phyloP scores from a whole-genome alignment of 1,140 invertebrate species.

The Euwallacea fornicatus region DNA sequence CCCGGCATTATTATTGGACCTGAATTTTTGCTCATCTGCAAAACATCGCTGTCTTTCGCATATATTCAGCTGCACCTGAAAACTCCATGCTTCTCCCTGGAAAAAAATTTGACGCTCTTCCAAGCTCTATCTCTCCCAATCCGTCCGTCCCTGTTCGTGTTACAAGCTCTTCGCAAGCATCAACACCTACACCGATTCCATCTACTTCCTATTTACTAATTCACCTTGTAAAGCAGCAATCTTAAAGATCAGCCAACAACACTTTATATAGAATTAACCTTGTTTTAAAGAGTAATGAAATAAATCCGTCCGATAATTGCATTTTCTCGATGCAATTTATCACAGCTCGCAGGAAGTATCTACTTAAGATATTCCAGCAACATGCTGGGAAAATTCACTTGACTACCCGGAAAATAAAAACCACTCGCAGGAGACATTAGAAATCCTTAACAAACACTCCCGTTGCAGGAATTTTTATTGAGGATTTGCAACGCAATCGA shows the following conservation, averaged over 20 bases:
- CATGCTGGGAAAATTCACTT: conserved; percentile 18
- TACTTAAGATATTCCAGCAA: conserved; percentile 19
- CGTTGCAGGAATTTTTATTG: conserved; percentile 8
- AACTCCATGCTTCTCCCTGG: too few species aligned
- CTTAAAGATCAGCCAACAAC: background rate
- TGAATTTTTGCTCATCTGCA: too few species aligned
- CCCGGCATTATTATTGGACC: too few species aligned
- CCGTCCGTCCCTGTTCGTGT: too few species aligned
- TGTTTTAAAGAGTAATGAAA: conserved; percentile 15
- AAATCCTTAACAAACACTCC: background rate
- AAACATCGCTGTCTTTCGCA: too few species aligned
- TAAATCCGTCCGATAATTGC: conserved; percentile 23
- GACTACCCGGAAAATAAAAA: conserved; percentile 18
- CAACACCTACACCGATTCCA: too few species aligned
- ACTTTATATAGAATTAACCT: conserved; percentile 21
- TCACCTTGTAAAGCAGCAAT: too few species aligned
- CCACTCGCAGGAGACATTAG: background rate
- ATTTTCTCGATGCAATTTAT: conserved; percentile 18
- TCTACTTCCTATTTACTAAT: too few species aligned
- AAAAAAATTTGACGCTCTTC: too few species aligned
- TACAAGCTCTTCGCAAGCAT: too few species aligned
- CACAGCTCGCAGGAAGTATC: conserved; percentile 5
- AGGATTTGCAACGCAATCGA: background rate
- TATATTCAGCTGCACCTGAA: too few species aligned
- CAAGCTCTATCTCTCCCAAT: background rate